A percentile compares a stretch with the other conserved stretches of the same genome.
Conservation (phyloP, 2,797 vertebrate species). For the Petrocephalus schoutedeni region DNA sequence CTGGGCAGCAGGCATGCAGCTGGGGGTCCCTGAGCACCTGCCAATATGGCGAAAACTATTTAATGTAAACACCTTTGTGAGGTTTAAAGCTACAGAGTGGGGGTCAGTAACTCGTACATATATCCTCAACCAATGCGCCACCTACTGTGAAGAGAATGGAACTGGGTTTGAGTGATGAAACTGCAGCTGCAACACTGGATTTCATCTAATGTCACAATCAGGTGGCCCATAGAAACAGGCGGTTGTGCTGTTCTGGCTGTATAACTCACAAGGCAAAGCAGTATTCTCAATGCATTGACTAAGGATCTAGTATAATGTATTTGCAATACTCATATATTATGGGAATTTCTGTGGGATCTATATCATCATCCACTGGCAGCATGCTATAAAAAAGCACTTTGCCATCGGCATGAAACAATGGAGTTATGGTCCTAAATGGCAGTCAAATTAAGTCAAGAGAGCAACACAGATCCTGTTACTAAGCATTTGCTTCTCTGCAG, state of each 20-base stretch:
- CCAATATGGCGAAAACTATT: background rate
- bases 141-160: background rate
- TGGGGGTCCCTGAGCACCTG: background rate
- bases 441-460: background rate
- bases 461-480: background rate
- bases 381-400: background rate
- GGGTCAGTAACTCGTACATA: background rate
- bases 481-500: background rate
- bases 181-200: background rate
- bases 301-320: background rate
- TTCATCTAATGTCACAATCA: background rate
- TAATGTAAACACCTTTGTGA: background rate
- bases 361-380: background rate
- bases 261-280: background rate
- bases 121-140: background rate
- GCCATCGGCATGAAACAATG: background rate
- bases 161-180: background rate
- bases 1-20: background rate
- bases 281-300: background rate
- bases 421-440: background rate
- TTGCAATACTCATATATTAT: background rate
- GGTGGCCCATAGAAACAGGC: no score
- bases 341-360: background rate
- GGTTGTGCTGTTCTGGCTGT: background rate
- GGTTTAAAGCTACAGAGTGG: background rate